Evolutionary conservation across 1,140 invertebrate genomes (phyloP), one percentile per base, ranked within the genome.

Genomic region (Dinoponera quadriceps): DNA sequence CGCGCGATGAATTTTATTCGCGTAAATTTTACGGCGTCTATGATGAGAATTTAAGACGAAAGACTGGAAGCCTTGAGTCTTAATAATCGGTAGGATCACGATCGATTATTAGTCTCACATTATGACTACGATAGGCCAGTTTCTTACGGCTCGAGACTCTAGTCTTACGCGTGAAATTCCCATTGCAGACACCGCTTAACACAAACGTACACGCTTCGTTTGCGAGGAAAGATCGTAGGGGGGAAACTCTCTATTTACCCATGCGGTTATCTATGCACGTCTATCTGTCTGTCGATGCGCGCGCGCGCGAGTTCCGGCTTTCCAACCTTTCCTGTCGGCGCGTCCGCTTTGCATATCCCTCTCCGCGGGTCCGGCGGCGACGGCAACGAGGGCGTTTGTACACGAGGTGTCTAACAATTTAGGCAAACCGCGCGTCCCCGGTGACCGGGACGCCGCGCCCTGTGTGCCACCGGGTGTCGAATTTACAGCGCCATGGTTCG

Each of bases 401-500:
- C 55, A 57, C 13, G 55, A 57, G 55, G 16, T 57, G n/a, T n/a
- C n/a, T 57, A 57, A 57, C 25, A 57, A 57, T 57, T 57, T 57
- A 20, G 38, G 38, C 11, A 44, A 44, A 0, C 38, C 38, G 38
- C 38, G 38, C 38, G 38, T 44, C 38, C 38, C 38, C 38, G 38
- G 38, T 44, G 38, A 44, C 38, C 38, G 9, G 9, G 38, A 4
- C 38, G 38, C 38, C 38, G 38, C 38, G 4, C 38, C n/a, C n/a
- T n/a, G n/a, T 44, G 38, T 44, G 3, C 38, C 49, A 51, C 66
- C 85, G 25, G 22, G 60, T 62, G 60, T 87, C 85, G 60, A 84
- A 87, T 88, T 86, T 60, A 29, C 82, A 25, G 49, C 59, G 63
- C 3, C 38, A 9, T 9, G 38, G 38, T 88, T 68, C 65, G 60